Evolutionary conservation across 2,797 vertebrate species (phyloP).

Genomic region (Pelobates cultripes): DNA sequence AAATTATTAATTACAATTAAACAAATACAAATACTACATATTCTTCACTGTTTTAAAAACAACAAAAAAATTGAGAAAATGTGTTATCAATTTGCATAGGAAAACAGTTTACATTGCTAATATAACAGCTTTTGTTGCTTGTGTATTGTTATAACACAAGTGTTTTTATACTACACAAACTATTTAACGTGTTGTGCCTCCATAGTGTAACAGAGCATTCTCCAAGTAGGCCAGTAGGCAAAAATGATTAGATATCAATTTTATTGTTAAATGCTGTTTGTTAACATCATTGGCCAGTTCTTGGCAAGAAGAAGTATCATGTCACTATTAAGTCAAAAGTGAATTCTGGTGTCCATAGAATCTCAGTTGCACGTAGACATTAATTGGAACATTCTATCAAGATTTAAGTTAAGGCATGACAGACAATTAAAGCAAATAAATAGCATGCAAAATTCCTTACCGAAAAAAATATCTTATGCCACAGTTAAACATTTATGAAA

Average conservation of each 20-base stretch:
- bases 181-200: slow-evolving; percentile 95
- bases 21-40: slow-evolving; percentile 10
- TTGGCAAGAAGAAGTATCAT: slow-evolving; percentile 79
- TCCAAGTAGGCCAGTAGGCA: slow-evolving; percentile 80
- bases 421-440: slow-evolving; percentile 89
- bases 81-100: slow-evolving; percentile 48
- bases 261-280: slow-evolving; percentile 80
- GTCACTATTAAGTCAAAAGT: slow-evolving; percentile 73
- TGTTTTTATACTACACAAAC: slow-evolving; percentile 85
- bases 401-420: slow-evolving; percentile 90
- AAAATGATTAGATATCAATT: slow-evolving; percentile 77
- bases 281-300: slow-evolving; percentile 85
- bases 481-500: slow-evolving; percentile 72
- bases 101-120: slow-evolving; percentile 71
- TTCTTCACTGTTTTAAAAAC: not conserved
- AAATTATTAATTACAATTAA: not conserved
- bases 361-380: slow-evolving; percentile 78
- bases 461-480: slow-evolving; percentile 80
- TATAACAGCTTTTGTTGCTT: slow-evolving; percentile 72
- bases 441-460: slow-evolving; percentile 91
- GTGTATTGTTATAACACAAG: slow-evolving; percentile 79
- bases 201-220: slow-evolving; percentile 87
- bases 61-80: slow-evolving; percentile 6
- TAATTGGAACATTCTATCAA: slow-evolving; percentile 73
- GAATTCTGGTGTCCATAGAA: slow-evolving; percentile 74